Evolutionary conservation across 1,140 invertebrate genomes (phyloP).

Genomic region (Eupeodes corollae): DNA sequence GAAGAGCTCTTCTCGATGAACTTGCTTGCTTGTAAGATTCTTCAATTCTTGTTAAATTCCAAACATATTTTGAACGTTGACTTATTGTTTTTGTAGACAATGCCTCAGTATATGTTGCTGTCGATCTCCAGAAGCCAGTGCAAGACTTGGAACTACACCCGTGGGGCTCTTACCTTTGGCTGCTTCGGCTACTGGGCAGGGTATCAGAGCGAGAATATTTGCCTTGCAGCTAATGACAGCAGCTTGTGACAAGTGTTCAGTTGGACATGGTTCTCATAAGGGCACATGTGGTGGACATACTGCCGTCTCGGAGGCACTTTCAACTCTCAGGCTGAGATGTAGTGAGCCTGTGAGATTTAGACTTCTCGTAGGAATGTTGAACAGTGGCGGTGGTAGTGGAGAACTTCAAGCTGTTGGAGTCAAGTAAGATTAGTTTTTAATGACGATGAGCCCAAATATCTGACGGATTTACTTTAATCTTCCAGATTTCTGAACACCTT

Average conservation of each 20-base stretch:
- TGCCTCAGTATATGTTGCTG: slow-evolving; percentile 69
- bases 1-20: slow-evolving; percentile 71
- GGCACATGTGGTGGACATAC: slow-evolving; percentile 50
- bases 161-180: slow-evolving; percentile 77
- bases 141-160: slow-evolving; percentile 60
- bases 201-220: slow-evolving; percentile 31
- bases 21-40: slow-evolving; percentile 62
- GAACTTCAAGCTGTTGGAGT: slow-evolving; percentile 73
- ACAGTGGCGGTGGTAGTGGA: slow-evolving; percentile 51
- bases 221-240: slow-evolving; percentile 57
- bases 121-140: slow-evolving; percentile 59
- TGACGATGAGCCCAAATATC: background rate
- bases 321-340: slow-evolving; percentile 73
- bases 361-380: slow-evolving; percentile 77
- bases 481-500: slow-evolving; percentile 67
- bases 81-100: slow-evolving; percentile 41
- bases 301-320: slow-evolving; percentile 79
- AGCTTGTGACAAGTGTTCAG: slow-evolving; percentile 55
- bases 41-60: background rate
- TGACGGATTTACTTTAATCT: background rate
- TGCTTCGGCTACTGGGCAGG: slow-evolving; percentile 48
- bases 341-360: slow-evolving; percentile 86
- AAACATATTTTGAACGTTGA: background rate
- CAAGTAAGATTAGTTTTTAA: slow-evolving; percentile 31
- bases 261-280: slow-evolving; percentile 28